Conservation (phyloP, 2,797 vertebrate species). For the Myiotriccus ornatus region DNA sequence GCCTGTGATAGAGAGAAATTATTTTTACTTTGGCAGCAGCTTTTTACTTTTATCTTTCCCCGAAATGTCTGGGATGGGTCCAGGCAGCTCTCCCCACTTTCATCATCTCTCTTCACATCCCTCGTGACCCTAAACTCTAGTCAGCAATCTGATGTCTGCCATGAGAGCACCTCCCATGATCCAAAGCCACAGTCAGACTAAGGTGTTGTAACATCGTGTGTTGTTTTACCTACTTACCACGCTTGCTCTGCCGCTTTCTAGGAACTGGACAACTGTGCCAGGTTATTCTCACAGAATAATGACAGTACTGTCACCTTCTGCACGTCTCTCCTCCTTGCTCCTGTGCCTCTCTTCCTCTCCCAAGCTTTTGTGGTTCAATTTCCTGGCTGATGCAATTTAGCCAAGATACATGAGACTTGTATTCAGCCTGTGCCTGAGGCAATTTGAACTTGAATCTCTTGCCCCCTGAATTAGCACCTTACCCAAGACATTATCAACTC, state of each 20-base stretch:
- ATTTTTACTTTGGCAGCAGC: conserved; percentile 29
- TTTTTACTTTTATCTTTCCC: conserved; percentile 42
- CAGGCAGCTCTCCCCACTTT: conserved; percentile 32
- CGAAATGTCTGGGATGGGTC: conserved; percentile 31
- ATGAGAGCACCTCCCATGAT: conserved; percentile 15
- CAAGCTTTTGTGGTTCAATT: not conserved
- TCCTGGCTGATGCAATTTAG: not conserved
- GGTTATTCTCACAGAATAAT: conserved; percentile 13
- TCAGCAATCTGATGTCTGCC: conserved; percentile 36
- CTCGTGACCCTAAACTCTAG: not conserved
- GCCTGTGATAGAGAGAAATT: not conserved
- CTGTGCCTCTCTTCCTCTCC: not conserved
- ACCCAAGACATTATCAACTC: not conserved
- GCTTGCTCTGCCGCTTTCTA: conserved; percentile 33
- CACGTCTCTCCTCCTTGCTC: not conserved
- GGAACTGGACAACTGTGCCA: not conserved
- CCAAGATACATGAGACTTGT: not conserved
- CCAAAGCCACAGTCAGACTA: not conserved
- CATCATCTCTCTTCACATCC: not conserved
- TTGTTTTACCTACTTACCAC: not conserved
- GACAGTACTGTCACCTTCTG: not conserved
- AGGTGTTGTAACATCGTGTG: not conserved
- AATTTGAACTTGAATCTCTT: conserved; percentile 23
- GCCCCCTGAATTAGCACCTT: not conserved
- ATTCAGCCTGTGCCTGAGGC: not conserved